Base-by-base conservation (phyloP, 2,113 vertebrate species). In the Limnothrissa miodon region DNA sequence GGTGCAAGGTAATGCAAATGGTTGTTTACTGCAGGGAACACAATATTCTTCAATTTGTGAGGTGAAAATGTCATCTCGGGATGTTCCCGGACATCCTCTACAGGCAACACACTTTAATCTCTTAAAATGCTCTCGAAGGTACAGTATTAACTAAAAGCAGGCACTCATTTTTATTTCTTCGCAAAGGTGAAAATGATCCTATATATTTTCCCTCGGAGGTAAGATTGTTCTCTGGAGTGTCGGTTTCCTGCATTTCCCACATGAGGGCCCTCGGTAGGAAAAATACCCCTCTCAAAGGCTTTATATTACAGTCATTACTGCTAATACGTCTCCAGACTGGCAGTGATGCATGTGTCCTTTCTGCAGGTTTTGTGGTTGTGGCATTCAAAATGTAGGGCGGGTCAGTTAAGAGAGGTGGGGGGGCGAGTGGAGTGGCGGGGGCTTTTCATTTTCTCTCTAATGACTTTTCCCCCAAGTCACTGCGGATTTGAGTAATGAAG, bases 291-390 rank as follows among this genome's bases (percentile, higher is more conserved):
- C 80, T 29, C 59, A 85, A 78, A 87, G 87, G 86, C 79, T 66
- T 82, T 25, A 81, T 83, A 84, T 88, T 87, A 89, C 85, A 86
- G 85, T 84, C 89, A 87, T 87, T 81, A 83, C 81, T 25, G 79
- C 86, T 88, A 88, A 90, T 90, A 88, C 88, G 84, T 86, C 80
- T 84, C 85, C 84, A 82, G 86, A 89, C 88, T 83, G 66, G 33
- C n/a, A 44, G 78, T 87, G 90, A 91, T 89, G 86, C 80, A 90
- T 89, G 87, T 90, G 87, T 82, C 13, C 33, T 33, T n/a, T 4
- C 5, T 4, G 13, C 74, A 59, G 44, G 21, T 59, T 33, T 33
- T 36, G 4, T 19, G 39, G 29, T 39, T 23, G 56, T 45, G 39
- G 62, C 62, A 45, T 82, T 74, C 36, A 79, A 74, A 87, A 92